These are phyloP conservation scores for Oncopeltus fasciatus DNA, from an alignment of 1,140 invertebrate species.

Conservation along the genomic window DNA sequence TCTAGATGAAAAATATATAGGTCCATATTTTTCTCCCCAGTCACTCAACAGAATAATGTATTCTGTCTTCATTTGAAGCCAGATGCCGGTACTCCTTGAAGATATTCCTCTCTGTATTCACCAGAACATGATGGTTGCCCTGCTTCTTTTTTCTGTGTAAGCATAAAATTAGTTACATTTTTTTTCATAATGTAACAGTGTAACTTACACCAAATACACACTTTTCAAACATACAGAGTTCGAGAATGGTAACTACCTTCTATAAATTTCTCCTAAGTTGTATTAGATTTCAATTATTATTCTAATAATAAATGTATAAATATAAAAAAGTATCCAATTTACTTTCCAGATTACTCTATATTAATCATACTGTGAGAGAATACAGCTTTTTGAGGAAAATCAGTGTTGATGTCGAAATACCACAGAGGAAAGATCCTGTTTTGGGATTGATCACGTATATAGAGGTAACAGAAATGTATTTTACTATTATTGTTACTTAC, in stretches of 20 bases:
- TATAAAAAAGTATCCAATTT: neutral
- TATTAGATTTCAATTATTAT: neutral
- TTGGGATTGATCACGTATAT: neutral
- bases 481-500: too few relatives aligned
- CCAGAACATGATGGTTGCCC: too few relatives aligned
- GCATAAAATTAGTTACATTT: neutral
- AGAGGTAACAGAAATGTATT: too few relatives aligned
- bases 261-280: neutral
- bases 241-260: neutral
- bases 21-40: too few relatives aligned
- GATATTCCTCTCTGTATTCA: too few relatives aligned
- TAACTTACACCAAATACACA: neutral
- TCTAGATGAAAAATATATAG: too few relatives aligned
- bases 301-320: neutral
- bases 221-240: neutral
- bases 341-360: neutral
- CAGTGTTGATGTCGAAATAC: neutral
- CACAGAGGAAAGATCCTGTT: neutral
- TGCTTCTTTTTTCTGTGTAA: too few relatives aligned
- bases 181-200: neutral
- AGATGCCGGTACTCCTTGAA: too few relatives aligned
- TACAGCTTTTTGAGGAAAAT: neutral
- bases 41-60: too few relatives aligned
- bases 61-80: too few relatives aligned
- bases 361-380: neutral